Percentiles rank a stretch among this genome's conserved stretches.
These are phyloP conservation scores for Trachythela sp. DNA, from an alignment of 64 coral and sea anemone genomes.

Conservation along the genomic window DNA sequence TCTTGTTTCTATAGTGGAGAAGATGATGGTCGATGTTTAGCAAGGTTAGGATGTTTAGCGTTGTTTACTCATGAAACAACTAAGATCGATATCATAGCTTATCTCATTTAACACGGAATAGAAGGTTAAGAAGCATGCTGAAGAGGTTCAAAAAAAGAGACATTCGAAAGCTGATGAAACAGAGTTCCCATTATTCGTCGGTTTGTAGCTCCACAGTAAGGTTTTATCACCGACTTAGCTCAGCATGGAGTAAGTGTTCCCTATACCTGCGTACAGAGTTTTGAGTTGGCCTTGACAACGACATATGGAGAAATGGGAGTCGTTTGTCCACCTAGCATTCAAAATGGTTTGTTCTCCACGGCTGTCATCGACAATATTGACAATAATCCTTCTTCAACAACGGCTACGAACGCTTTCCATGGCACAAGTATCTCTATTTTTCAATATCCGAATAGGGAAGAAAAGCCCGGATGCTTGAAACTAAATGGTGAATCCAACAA, in stretches of 20 bases:
- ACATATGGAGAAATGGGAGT: conserved; percentile 9
- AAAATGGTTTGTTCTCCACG: conserved; percentile 24
- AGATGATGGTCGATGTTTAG: not conserved
- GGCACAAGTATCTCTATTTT: conserved; percentile 41
- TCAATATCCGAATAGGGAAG: conserved; percentile 24
- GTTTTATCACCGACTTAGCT: not conserved
- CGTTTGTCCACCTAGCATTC: conserved; percentile 29
- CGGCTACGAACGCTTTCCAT: conserved; percentile 32
- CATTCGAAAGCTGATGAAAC: not conserved
- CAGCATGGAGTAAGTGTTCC: conserved; percentile 3
- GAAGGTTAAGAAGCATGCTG: not conserved
- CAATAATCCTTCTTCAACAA: conserved; percentile 45
- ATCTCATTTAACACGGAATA: not conserved
- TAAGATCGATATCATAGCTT: not conserved
- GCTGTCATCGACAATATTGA: conserved; percentile 42
- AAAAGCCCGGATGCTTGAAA: not conserved
- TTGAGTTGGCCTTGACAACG: not conserved
- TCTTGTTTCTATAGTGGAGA: not conserved
- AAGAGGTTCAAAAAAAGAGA: not conserved
- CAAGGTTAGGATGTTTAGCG: too few relatives aligned
- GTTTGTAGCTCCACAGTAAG: not conserved
- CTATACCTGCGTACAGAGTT: conserved; percentile 24
- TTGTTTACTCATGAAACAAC: too few relatives aligned
- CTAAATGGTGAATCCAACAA: not conserved
- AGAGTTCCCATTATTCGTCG: not conserved